Conservation (phyloP, 2,113 vertebrate species). For the Erpornis zantholeuca region DNA sequence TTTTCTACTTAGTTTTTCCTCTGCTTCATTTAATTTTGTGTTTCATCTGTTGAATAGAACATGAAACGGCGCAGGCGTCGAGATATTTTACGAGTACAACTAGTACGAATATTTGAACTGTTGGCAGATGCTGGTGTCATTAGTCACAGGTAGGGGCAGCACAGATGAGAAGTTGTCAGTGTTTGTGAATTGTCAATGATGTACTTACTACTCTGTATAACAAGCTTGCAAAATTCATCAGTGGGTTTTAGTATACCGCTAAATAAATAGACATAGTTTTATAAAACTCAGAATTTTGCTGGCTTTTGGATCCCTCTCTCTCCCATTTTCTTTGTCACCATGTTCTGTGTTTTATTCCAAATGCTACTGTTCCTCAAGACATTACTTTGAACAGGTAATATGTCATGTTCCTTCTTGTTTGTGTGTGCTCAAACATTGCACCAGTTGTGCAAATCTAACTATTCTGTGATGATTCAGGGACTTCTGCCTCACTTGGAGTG, state of each 20-base stretch:
- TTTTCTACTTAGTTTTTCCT: neutral
- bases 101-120: constrained; percentile 98
- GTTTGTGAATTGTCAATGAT: neutral
- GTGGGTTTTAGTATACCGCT: neutral
- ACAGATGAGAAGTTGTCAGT: neutral
- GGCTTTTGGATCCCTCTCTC: neutral
- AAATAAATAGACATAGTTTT: neutral
- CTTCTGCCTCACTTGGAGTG: neutral
- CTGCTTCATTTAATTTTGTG: neutral
- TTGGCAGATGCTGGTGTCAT: constrained; percentile 96
- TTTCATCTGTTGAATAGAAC: constrained; percentile 78
- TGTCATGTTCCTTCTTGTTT: neutral
- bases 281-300: neutral
- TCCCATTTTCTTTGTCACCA: neutral
- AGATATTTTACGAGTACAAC: constrained; percentile 96
- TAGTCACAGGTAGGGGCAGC: constrained; percentile 87
- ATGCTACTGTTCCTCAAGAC: neutral
- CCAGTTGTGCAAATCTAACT: neutral
- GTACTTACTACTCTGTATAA: neutral
- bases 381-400: neutral
- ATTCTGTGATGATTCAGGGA: neutral
- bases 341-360: neutral
- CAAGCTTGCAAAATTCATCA: neutral
- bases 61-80: constrained; percentile 99
- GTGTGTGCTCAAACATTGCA: fast-evolving